Evolutionary conservation across 2,888 invertebrate genomes (phyloP).

Genomic region (Ormyrus pomaceus): DNA sequence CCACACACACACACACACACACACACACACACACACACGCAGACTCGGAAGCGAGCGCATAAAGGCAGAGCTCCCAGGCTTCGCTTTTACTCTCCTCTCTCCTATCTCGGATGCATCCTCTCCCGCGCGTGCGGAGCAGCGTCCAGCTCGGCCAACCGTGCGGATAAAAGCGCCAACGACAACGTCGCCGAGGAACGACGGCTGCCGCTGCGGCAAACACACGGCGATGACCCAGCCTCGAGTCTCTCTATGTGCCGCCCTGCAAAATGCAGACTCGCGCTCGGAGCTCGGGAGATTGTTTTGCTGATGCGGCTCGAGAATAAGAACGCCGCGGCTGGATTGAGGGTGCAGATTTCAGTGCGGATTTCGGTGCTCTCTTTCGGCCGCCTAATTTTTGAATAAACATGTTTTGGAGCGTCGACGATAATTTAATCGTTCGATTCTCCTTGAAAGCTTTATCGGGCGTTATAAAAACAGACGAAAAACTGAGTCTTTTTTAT

Average conservation of each 20-base stretch:
- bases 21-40: not conserved
- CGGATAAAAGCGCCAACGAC: conserved; percentile 42
- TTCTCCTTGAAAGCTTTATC: not conserved
- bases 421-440: not conserved
- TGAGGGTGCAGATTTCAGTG: not conserved
- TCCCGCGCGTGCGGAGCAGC: not conserved
- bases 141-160: conserved; percentile 40
- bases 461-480: not conserved
- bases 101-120: conserved; percentile 26
- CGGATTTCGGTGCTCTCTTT: not conserved
- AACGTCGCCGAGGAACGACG: conserved; percentile 2
- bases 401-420: not conserved
- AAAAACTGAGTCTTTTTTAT: not conserved
- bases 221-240: not conserved
- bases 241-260: not conserved
- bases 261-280: conserved; percentile 16
- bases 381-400: not conserved
- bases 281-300: not conserved
- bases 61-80: conserved; percentile 15
- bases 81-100: conserved; percentile 1
- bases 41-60: conserved; percentile 10
- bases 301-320: not conserved
- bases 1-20: not conserved
- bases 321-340: not conserved
- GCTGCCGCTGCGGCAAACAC: conserved; percentile 23